phyloP scores from a whole-genome alignment of 2,113 vertebrate species.

The Ictalurus punctatus region DNA sequence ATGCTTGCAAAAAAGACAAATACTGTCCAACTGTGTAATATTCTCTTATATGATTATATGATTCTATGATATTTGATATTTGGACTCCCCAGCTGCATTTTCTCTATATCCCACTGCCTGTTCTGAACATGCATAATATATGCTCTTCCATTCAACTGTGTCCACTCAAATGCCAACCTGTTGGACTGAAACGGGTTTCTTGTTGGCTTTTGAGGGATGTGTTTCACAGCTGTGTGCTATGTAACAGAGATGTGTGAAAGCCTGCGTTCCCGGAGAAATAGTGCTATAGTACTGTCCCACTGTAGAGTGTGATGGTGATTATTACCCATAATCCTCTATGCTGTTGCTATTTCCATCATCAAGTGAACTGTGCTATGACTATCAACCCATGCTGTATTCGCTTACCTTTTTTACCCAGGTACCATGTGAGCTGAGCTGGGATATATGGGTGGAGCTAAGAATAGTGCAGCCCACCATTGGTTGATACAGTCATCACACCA shows the following conservation, averaged over 20 bases:
- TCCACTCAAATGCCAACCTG: background rate
- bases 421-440: no score
- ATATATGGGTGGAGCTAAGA: background rate
- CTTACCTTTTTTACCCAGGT: background rate
- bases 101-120: background rate
- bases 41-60: background rate
- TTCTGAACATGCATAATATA: background rate
- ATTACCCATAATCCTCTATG: background rate
- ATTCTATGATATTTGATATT: background rate
- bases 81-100: background rate
- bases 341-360: background rate
- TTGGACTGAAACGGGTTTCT: background rate
- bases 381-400: background rate
- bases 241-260: conserved; percentile 56
- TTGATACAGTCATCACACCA: background rate
- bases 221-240: conserved; percentile 46
- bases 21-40: background rate
- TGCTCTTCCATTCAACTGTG: background rate
- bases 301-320: background rate
- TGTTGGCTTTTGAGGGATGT: background rate
- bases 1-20: background rate
- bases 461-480: background rate
- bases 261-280: conserved; percentile 35
- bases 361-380: background rate
- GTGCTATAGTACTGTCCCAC: background rate